Evolutionary conservation across 1,140 invertebrate species (phyloP).

Genomic region (Acromyrmex charruanus): DNA sequence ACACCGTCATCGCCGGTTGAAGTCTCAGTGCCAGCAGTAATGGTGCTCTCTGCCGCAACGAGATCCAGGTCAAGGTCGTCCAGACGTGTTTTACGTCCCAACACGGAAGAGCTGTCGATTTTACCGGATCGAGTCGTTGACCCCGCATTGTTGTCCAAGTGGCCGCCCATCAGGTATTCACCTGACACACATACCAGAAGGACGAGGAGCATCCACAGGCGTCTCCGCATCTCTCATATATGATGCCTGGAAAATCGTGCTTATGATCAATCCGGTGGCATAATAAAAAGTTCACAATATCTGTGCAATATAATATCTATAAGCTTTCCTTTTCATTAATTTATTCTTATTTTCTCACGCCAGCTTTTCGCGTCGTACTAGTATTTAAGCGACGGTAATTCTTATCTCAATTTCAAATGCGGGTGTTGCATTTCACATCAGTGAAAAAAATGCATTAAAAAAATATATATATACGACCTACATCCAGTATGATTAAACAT

Average conservation of each 20-base stretch:
- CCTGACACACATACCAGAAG: conserved; percentile 33
- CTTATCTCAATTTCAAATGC: conserved; percentile 36
- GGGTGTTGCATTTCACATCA: neutral
- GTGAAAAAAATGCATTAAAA: neutral
- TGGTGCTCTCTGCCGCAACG: conserved; percentile 80
- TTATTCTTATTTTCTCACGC: neutral
- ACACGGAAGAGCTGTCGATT: conserved; percentile 59
- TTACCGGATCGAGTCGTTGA: conserved; percentile 64
- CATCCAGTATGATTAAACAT: neutral
- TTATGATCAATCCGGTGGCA: neutral
- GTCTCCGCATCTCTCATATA: conserved; percentile 37
- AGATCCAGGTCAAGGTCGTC: conserved; percentile 81
- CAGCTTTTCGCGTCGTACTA: neutral
- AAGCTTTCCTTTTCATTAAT: conserved; percentile 7
- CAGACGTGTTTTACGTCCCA: conserved; percentile 74
- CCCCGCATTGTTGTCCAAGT: conserved; percentile 76
- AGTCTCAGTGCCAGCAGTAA: conserved; percentile 30
- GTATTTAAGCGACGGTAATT: neutral
- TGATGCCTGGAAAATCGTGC: conserved; percentile 1
- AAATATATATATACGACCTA: neutral
- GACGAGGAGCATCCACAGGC: conserved; percentile 39
- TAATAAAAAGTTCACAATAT: neutral
- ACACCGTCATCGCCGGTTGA: conserved; percentile 45
- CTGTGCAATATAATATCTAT: neutral
- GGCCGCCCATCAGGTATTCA: conserved; percentile 78